Evolutionary conservation across 2,888 invertebrate species (phyloP).

Genomic region (Mongoloraphidia duomilia): DNA sequence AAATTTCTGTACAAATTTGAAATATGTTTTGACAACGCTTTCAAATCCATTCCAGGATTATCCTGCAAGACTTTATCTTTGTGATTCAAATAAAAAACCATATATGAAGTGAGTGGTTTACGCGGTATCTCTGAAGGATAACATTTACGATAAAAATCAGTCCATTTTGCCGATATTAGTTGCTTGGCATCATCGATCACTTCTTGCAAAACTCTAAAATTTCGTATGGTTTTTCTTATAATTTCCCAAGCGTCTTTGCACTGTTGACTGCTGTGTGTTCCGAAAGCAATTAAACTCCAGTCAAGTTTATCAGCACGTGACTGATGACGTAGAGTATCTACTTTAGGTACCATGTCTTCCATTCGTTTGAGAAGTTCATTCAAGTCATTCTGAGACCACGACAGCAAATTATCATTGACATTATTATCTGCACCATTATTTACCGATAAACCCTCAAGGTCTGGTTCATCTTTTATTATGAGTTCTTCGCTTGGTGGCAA

Average conservation of each 20-base stretch:
- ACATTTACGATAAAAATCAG: conserved; percentile 26
- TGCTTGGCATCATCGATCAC: conserved; percentile 32
- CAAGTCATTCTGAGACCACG: conserved; percentile 30
- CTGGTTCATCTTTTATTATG: too few relatives aligned
- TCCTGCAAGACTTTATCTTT: conserved; percentile 31
- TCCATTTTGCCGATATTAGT: conserved; percentile 32
- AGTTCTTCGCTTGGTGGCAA: too few relatives aligned
- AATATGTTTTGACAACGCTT: conserved; percentile 32
- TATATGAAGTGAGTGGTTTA: conserved; percentile 34
- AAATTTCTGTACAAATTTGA: conserved; percentile 32
- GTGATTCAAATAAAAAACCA: conserved; percentile 34
- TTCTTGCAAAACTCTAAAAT: conserved; percentile 33
- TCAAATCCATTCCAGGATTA: conserved; percentile 34
- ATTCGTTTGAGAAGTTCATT: conserved; percentile 29
- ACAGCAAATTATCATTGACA: too few relatives aligned
- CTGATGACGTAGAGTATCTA: conserved; percentile 29
- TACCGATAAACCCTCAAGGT: too few relatives aligned
- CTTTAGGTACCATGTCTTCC: conserved; percentile 28
- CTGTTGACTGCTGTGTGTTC: conserved; percentile 30
- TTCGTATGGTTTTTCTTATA: conserved; percentile 30
- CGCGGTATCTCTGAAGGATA: conserved; percentile 37
- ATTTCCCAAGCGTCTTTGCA: conserved; percentile 34
- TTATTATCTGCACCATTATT: too few relatives aligned
- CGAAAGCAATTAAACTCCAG: conserved; percentile 35
- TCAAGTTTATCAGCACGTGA: conserved; percentile 30